A percentile compares a stretch with the other conserved stretches of the same genome.
Conservation (phyloP, 2,113 vertebrate species). For the Megaleporinus macrocephalus region DNA sequence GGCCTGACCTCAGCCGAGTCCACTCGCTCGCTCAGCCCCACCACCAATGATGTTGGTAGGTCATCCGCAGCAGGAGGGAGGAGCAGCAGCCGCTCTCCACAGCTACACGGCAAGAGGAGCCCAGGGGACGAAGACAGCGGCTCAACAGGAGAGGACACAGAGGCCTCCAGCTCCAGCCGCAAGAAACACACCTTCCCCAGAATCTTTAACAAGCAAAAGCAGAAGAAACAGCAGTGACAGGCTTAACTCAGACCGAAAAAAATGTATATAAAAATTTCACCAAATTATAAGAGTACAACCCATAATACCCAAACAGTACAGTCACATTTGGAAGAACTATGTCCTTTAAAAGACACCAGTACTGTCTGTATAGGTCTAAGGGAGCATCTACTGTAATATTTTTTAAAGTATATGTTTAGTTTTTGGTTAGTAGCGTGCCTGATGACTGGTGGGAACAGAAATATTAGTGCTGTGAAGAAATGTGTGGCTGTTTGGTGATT, state of each 20-base stretch:
- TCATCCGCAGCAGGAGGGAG: slow-evolving; percentile 47
- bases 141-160: slow-evolving; percentile 82
- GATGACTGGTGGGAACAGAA: slow-evolving; percentile 35
- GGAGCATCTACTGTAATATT: slow-evolving; percentile 29
- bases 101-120: slow-evolving; percentile 79
- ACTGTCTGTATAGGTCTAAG: slow-evolving; percentile 7
- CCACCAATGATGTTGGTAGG: slow-evolving; percentile 67
- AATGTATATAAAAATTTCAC: background rate
- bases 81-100: slow-evolving; percentile 75
- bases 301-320: background rate
- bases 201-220: slow-evolving; percentile 87
- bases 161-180: slow-evolving; percentile 78
- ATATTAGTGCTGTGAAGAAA: slow-evolving; percentile 26
- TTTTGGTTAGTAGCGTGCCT: slow-evolving; percentile 20
- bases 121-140: slow-evolving; percentile 82
- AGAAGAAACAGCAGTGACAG: slow-evolving; percentile 32
- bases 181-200: slow-evolving; percentile 89
- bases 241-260: background rate
- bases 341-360: background rate
- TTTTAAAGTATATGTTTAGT: background rate
- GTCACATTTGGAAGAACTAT: background rate
- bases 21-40: slow-evolving; percentile 84
- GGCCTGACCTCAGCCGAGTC: slow-evolving; percentile 78
- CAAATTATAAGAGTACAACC: background rate
- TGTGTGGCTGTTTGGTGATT: slow-evolving; percentile 19